These are phyloP conservation scores for Acanthosepion esculentum DNA, from an alignment of 2,888 invertebrate species.

Conservation along the genomic window DNA sequence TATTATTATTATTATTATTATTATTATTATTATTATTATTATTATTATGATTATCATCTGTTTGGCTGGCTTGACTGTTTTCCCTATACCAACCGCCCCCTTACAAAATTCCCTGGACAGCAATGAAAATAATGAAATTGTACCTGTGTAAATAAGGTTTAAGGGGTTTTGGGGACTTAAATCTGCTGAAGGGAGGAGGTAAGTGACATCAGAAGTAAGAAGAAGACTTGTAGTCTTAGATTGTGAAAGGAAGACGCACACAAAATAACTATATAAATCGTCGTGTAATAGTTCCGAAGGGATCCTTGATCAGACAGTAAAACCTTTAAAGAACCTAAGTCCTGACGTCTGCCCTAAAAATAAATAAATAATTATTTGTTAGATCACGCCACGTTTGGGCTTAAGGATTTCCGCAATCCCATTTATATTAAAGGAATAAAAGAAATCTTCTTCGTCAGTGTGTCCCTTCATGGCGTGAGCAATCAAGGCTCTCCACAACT, in stretches of 20 bases:
- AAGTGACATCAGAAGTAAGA: neutral
- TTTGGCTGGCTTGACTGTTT: too few relatives aligned
- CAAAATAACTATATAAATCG: neutral
- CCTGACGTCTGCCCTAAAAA: neutral
- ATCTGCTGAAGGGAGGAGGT: neutral
- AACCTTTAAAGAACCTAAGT: neutral
- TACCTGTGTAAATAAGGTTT: constrained; percentile 33
- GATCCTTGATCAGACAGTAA: neutral
- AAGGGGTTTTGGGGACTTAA: neutral
- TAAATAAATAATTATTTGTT: too few relatives aligned
- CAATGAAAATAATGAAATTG: neutral
- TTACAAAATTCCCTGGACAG: neutral
- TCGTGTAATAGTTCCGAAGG: neutral
- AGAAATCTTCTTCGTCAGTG: too few relatives aligned
- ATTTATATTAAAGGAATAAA: too few relatives aligned
- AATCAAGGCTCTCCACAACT: too few relatives aligned
- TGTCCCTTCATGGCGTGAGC: too few relatives aligned
- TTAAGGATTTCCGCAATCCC: too few relatives aligned
- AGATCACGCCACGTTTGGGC: too few relatives aligned
- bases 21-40: too few relatives aligned
- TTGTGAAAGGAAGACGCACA: neutral
- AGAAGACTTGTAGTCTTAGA: too few relatives aligned
- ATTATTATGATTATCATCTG: too few relatives aligned
- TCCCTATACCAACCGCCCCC: too few relatives aligned
- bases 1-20: neutral